Base-by-base conservation (phyloP, 2,888 invertebrate genomes). In the Pterostichus niger region DNA sequence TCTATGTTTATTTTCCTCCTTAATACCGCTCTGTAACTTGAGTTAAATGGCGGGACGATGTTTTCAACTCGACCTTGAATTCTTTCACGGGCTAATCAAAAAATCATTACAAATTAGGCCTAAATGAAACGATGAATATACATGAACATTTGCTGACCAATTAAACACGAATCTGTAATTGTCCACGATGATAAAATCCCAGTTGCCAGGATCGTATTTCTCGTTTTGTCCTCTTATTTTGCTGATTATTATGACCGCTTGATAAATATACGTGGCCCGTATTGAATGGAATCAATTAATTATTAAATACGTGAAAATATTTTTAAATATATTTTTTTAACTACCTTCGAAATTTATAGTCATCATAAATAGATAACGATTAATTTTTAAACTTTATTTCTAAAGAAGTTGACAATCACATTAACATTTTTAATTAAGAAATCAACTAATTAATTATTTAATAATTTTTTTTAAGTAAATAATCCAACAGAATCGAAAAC, bases 111-210 rank as follows among this genome's bases (percentile, higher is more conserved):
- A 83, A 83, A 83, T 83, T 83, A 83, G 35, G 64, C 49, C 61
- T 56, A 56, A 82, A 73, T 71, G 54, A 81, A 81, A 35, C 81
- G 54, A 56, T 81, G 71, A 83, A 83, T 82, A 73, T 75, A 82
- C 75, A 82, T 83, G 40, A 77, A 64, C 76, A 83, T 83, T 83
- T 77, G 68, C 44, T 77, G 24, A 40, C 52, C 83, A 83, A 83
- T 83, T 83, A 83, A 83, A 83, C 83, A 83, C 68, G 68, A 46
- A 83, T 83, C 77, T 68, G 77, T 83, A 77, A 83, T 73, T 77
- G 83, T 56, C 54, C 35, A n/a, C n/a, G 11, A 15, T 59, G 77
- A 77, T 77, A 77, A 77, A 75, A 75, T 54, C 75, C 68, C 40
- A 44, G 15, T 40, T 40, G 15, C 68, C 68, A 44, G 68, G 17